A percentile compares a stretch with the other conserved stretches of the same genome.
Evolutionary conservation across 2,888 invertebrate genomes (phyloP).

Genomic region (Caenorhabditis japonica): DNA sequence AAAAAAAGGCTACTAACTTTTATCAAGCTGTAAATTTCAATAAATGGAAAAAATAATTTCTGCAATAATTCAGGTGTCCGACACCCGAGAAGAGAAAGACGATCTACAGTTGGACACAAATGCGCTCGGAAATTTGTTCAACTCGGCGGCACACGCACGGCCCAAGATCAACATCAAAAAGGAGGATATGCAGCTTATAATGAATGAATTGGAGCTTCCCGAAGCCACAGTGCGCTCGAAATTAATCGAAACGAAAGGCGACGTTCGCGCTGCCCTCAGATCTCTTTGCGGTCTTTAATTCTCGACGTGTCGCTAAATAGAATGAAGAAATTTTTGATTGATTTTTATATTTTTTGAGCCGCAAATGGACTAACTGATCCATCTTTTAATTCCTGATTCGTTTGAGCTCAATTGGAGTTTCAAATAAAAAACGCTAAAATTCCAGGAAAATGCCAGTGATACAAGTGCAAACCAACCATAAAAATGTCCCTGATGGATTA

Average conservation of each 20-base stretch:
- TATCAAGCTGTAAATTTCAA: no score
- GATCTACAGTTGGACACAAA: slow-evolving; percentile 55
- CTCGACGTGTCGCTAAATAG: neutral
- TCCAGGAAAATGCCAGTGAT: slow-evolving; percentile 28
- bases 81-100: slow-evolving; percentile 61
- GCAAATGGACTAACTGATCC: no score
- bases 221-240: slow-evolving; percentile 56
- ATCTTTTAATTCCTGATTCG: neutral
- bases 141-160: slow-evolving; percentile 21
- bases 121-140: slow-evolving; percentile 57
- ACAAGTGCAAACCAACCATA: slow-evolving; percentile 26
- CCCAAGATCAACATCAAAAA: slow-evolving; percentile 62
- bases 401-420: neutral
- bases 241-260: slow-evolving; percentile 58
- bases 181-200: slow-evolving; percentile 65
- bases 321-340: no score
- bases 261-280: slow-evolving; percentile 43
- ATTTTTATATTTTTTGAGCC: no score
- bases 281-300: slow-evolving; percentile 46
- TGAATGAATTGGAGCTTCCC: slow-evolving; percentile 63
- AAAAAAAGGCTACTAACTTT: no score
- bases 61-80: no score
- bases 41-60: no score
- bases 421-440: neutral
- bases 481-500: slow-evolving; percentile 28